These are phyloP conservation scores for Hyaena hyaena DNA, from an alignment of 2,113 vertebrate species.

Conservation along the genomic window DNA sequence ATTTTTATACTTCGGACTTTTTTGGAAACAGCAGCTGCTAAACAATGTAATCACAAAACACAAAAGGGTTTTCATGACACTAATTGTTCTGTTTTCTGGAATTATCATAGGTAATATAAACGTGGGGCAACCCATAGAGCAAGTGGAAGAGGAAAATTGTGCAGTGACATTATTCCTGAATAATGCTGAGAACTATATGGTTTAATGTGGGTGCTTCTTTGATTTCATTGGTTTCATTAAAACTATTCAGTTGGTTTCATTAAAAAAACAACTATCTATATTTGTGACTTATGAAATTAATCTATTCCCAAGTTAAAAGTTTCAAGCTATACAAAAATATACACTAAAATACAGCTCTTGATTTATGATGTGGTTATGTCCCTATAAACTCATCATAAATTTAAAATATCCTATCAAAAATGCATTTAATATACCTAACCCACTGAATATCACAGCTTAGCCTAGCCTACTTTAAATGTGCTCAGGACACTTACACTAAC, in stretches of 20 bases:
- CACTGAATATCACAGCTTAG: not conserved
- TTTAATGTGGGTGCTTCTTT: not conserved
- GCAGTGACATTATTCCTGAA: not conserved
- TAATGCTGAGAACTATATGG: not conserved
- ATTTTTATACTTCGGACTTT: not conserved
- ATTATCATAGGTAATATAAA: not conserved
- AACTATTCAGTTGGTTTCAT: not conserved
- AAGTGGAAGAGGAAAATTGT: not conserved
- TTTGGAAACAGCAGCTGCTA: not conserved
- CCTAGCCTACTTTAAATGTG: not conserved
- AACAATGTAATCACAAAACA: not conserved
- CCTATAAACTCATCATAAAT: not conserved
- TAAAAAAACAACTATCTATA: not conserved
- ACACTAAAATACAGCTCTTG: not conserved
- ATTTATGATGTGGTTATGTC: not conserved
- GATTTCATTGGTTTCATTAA: not conserved
- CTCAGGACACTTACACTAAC: not conserved
- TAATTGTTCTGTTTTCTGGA: not conserved
- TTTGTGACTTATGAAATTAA: constrained; percentile 31
- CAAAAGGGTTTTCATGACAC: not conserved
- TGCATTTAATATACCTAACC: not conserved
- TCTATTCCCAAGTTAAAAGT: not conserved
- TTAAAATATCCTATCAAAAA: not conserved
- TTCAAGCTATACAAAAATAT: not conserved
- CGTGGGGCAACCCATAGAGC: not conserved